Base-by-base conservation (phyloP, 2,888 invertebrate species). In the Nemurella pictetii region DNA sequence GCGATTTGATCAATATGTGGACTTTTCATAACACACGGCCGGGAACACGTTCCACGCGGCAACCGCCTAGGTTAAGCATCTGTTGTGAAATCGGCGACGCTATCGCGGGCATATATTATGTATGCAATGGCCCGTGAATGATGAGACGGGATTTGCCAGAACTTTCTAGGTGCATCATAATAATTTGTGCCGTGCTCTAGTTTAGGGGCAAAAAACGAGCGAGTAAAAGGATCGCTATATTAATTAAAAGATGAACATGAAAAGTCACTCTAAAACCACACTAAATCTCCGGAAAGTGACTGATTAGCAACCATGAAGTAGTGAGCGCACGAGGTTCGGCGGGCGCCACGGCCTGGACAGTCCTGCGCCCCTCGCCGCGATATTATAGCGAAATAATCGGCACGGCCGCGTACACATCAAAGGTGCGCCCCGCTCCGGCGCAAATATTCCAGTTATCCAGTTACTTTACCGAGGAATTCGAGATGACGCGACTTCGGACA, bases 401-500 rank as follows among this genome's bases (percentile, higher is more conserved):
- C 75, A 2, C 26, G 32, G 35, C 20, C 35, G 3, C 15, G 30
- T 25, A 27, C 80, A 80, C 80, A 80, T 80, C 80, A 80, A 80
- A 80, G 80, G 26, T 30, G 26, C n/a, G 75, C 26, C 20, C 35
- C n/a, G 35, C 80, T 36, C 15, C 28, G 32, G 35, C 35, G 20
- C 20, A 82, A 82, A 82, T 82, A 82, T 82, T 82, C 72, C 82
- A 78, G 72, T 55, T 55, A 78, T 78, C 78, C 30, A 55, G 78
- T 29, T 28, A 78, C 28, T 55, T 55, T 55, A 15, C 82, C 27
- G 30, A 72, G 82, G 82, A 82, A 82, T 82, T 26, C 82, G 72
- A 15, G 82, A 72, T 72, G 82, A 82, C 55, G 55, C 28, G 26
- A 82, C 36, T 7, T 26, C 9, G 80, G 36, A 32, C 82, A 82